These are phyloP conservation scores for Spicauda simplicius DNA, from an alignment of 2,888 invertebrate species.

Conservation along the genomic window DNA sequence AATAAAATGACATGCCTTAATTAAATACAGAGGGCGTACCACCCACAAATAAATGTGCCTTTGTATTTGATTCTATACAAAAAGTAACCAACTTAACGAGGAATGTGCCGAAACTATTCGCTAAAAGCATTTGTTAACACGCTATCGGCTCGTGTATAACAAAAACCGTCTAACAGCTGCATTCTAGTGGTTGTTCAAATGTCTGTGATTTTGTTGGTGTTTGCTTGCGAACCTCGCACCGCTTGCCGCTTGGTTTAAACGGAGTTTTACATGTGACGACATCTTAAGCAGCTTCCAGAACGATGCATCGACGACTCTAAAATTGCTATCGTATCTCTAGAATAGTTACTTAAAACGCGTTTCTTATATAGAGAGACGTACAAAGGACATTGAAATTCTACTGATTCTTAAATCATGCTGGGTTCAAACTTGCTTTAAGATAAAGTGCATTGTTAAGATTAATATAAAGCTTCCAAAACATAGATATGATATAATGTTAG, in stretches of 20 bases:
- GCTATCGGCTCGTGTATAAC: constrained; percentile 53
- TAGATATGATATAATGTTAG: too few species aligned
- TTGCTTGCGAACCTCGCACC: constrained; percentile 29
- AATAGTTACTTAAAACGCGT: too few species aligned
- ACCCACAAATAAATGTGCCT: constrained; percentile 10
- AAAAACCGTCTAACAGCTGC: constrained; percentile 41
- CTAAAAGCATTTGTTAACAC: constrained; percentile 71
- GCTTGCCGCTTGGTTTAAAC: constrained; percentile 26
- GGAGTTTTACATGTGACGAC: constrained; percentile 9
- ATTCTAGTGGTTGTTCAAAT: constrained; percentile 37
- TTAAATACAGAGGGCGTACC: neutral
- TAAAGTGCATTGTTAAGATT: too few species aligned
- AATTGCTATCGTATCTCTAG: too few species aligned
- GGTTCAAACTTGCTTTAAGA: too few species aligned
- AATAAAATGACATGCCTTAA: neutral
- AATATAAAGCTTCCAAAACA: too few species aligned
- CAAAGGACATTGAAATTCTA: too few species aligned
- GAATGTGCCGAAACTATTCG: constrained; percentile 47
- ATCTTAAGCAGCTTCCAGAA: neutral
- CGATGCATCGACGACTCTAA: neutral
- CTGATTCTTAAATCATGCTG: too few species aligned
- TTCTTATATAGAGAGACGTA: too few species aligned
- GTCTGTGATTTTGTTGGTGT: constrained; percentile 26
- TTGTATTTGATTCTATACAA: constrained; percentile 37
- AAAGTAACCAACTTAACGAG: constrained; percentile 41